A percentile compares a stretch with the other conserved stretches of the same genome.
These are phyloP conservation scores for Corythornis madagascariensis DNA, from an alignment of 2,113 vertebrate genomes.

Conservation along the genomic window DNA sequence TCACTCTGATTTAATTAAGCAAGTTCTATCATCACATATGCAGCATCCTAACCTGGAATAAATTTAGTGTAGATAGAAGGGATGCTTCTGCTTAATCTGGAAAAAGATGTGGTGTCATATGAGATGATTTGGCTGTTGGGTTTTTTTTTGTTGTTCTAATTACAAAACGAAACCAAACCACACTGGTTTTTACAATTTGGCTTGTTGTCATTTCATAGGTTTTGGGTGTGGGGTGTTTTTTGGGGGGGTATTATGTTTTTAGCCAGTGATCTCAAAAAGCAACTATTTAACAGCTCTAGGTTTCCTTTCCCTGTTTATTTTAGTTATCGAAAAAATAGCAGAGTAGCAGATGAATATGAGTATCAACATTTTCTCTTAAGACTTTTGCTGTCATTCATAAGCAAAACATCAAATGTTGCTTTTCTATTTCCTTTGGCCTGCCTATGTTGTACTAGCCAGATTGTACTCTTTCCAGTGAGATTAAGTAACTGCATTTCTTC, in stretches of 20 bases:
- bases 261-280: neutral
- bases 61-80: neutral
- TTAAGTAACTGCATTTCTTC: conserved; percentile 10
- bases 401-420: neutral
- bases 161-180: neutral
- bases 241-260: neutral
- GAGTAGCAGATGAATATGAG: neutral
- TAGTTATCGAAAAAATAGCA: conserved; percentile 25
- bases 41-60: neutral
- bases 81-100: neutral
- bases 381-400: conserved; percentile 36
- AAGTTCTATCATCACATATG: neutral
- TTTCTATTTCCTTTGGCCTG: conserved; percentile 1
- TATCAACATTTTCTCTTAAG: conserved; percentile 38
- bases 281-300: neutral
- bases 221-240: neutral
- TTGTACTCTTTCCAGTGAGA: conserved; percentile 2
- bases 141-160: neutral
- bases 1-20: neutral
- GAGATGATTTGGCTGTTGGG: neutral
- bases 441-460: neutral
- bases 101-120: neutral
- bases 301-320: neutral
- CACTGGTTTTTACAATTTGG: neutral
- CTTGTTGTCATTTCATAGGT: neutral